Conservation (phyloP, 1,140 invertebrate species). For the Anastrepha obliqua region DNA sequence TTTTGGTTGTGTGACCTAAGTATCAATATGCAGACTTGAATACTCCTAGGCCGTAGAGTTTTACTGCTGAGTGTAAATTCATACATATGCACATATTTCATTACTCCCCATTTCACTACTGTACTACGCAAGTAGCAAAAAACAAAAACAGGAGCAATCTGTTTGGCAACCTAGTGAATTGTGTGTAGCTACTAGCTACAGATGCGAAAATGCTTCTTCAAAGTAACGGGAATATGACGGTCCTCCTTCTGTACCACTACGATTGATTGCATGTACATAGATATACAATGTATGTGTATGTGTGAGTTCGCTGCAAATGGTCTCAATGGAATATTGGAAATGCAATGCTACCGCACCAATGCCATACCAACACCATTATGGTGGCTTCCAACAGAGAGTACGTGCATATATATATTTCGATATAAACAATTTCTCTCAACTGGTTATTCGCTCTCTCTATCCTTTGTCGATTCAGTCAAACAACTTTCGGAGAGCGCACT, state of each 20-base stretch:
- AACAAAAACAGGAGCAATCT: neutral
- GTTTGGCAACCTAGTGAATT: slow-evolving; percentile 28
- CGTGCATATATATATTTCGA: no score
- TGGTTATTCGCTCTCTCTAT: no score
- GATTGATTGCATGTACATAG: neutral
- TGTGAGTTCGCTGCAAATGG: neutral
- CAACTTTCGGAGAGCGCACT: neutral
- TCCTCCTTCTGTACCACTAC: neutral
- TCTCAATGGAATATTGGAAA: slow-evolving; percentile 5
- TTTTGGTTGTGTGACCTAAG: no score
- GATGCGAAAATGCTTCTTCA: neutral
- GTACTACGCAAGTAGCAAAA: neutral
- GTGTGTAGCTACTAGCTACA: neutral
- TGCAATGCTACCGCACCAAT: neutral
- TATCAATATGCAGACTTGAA: no score
- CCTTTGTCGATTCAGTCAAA: neutral
- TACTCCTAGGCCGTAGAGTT: neutral
- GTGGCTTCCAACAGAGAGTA: no score
- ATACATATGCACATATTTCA: neutral
- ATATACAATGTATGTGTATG: neutral
- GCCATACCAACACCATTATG: no score
- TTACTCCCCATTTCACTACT: neutral
- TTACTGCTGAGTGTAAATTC: neutral
- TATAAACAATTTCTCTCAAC: no score
- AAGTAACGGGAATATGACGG: slow-evolving; percentile 35